Evolutionary conservation across 1,140 invertebrate genomes (phyloP).

Genomic region (Megalonaias nervosa): DNA sequence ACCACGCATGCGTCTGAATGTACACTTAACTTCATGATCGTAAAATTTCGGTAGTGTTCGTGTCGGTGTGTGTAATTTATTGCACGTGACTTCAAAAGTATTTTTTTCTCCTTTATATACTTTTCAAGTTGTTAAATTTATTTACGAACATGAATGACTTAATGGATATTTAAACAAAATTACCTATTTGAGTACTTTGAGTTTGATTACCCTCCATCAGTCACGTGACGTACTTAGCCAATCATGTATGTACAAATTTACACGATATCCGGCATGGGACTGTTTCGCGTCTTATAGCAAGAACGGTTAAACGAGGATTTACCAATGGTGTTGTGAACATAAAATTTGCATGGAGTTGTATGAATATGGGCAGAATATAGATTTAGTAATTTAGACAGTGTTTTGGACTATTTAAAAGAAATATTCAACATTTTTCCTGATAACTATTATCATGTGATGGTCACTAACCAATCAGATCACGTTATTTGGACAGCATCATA

Average conservation of each 20-base stretch:
- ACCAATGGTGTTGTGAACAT: slow-evolving; percentile 5
- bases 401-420: no score
- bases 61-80: no score
- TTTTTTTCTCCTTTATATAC: no score
- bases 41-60: no score
- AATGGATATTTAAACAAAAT: no score
- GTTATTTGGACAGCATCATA: slow-evolving; percentile 60
- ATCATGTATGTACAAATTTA: slow-evolving; percentile 25
- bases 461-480: slow-evolving; percentile 65
- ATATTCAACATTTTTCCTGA: slow-evolving; percentile 1
- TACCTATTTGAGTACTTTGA: no score
- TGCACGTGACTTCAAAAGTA: no score
- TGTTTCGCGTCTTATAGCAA: neutral
- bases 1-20: no score
- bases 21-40: no score
- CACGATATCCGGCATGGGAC: no score
- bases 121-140: no score
- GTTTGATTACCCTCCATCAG: neutral
- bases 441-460: slow-evolving; percentile 61
- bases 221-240: slow-evolving; percentile 40
- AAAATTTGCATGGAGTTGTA: neutral
- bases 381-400: neutral
- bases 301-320: neutral
- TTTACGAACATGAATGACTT: no score
- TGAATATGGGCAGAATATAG: slow-evolving; percentile 9